Percentiles rank a stretch among this genome's conserved stretches.
Evolutionary conservation across 1,140 invertebrate genomes (phyloP).

Genomic region (Brachionus paranguensis): DNA sequence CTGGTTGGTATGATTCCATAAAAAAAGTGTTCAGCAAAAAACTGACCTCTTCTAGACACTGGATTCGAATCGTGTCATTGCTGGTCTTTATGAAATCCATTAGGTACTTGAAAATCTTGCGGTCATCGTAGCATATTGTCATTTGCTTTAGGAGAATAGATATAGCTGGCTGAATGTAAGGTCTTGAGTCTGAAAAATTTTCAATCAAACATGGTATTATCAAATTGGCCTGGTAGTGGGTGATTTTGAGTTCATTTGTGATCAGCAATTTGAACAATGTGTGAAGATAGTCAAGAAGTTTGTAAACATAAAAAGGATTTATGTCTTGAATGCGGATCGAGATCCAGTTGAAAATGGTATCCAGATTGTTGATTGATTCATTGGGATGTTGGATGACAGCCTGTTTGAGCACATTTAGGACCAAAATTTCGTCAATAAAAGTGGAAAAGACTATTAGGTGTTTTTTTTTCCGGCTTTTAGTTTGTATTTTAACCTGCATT

Average conservation of each 20-base stretch:
- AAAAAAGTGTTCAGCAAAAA: neutral
- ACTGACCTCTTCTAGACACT: neutral
- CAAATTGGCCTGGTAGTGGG: neutral
- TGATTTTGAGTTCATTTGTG: neutral
- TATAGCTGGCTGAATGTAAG: neutral
- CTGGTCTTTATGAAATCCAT: neutral
- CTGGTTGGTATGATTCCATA: neutral
- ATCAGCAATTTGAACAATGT: neutral
- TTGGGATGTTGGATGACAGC: neutral
- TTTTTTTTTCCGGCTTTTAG: neutral
- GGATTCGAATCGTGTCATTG: neutral
- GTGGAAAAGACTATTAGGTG: neutral
- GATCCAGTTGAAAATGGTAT: neutral
- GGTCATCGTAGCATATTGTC: neutral
- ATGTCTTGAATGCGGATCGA: neutral
- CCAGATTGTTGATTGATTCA: neutral
- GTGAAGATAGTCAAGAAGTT: neutral
- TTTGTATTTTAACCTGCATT: neutral
- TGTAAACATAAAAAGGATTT: constrained; percentile 13
- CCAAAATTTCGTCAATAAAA: neutral
- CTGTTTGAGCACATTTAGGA: neutral
- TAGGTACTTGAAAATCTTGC: neutral
- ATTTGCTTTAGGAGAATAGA: neutral
- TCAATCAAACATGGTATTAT: neutral
- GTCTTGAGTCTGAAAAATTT: neutral